Percentiles rank a stretch among this genome's conserved stretches.
phyloP scores from a whole-genome alignment of 2,113 vertebrate genomes.

The Pituophis catenifer region DNA sequence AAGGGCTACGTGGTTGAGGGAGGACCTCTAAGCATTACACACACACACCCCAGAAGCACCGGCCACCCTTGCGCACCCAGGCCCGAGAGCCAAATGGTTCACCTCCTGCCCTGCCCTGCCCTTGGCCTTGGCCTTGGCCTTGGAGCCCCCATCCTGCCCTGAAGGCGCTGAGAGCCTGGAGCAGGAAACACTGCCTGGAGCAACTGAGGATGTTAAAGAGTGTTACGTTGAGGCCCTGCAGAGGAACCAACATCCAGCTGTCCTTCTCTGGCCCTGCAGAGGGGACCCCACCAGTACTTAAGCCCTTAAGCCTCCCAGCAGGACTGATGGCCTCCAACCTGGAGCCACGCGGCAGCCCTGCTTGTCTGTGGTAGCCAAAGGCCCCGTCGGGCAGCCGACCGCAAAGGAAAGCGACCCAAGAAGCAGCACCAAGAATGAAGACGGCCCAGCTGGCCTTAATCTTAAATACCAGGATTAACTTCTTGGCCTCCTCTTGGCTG shows the following conservation, averaged over 20 bases:
- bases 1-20: neutral
- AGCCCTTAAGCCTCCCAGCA: neutral
- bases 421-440: neutral
- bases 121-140: neutral
- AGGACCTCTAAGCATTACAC: neutral
- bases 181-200: neutral
- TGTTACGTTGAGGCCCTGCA: neutral
- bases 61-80: neutral
- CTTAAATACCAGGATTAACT: neutral
- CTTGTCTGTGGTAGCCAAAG: neutral
- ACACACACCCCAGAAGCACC: neutral
- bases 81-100: neutral
- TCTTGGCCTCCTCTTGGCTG: neutral
- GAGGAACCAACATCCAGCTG: neutral
- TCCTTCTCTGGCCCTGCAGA: neutral
- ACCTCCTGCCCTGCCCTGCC: neutral
- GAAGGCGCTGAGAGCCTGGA: neutral
- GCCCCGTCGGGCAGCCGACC: fast-evolving
- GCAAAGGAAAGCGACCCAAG: neutral
- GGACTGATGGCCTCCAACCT: neutral
- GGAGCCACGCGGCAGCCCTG: neutral
- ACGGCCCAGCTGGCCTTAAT: neutral
- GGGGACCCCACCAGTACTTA: too few species aligned
- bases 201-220: too few species aligned
- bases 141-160: neutral